Evolutionary conservation across 2,797 vertebrate species (phyloP), one percentile per base, ranked within the genome.

Genomic region (Lepidocolaptes lacrymiger): DNA sequence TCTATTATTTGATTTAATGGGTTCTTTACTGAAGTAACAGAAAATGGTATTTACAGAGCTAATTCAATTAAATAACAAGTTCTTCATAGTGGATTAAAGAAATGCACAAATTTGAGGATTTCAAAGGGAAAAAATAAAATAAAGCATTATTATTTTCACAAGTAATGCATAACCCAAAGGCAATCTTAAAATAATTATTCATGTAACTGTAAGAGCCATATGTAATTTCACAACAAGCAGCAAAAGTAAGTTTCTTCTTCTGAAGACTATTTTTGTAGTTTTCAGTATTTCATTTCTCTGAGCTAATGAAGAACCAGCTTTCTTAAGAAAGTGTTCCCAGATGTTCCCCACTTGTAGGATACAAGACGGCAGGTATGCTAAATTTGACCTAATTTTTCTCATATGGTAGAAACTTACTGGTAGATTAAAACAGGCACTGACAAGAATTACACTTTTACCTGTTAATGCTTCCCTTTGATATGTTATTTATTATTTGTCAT

Each of bases 11-110:
- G 12, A 63, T 76, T 72, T 80, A 77, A 14, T 43, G 17, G 27
- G 7, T 61, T 89, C 44, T 89, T 88, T 62, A 55, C 11, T 72
- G 34, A 85, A 83, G 43, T 80, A 61, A 37, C 49, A 71, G 68
- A 71, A 85, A 88, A 18, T 39, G 5, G 49, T 94, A 89, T 94
- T 95, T 91, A 79, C 64, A 44, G 46, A 83, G 30, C 34, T 83
- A 92, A 96, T 93, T 91, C 64, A 89, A 95, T 94, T 94, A 61
- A 44, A 52, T 67, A 90, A 52, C 30, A 91, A 44, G 16, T 80
- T 64, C 30, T 73, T 59, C 52, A 64, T 82, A 93, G 36, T 54
- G 74, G 81, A 94, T 96, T 94, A 95, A 43, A 91, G 22, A 93
- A 88, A 73, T 82, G 26, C 3, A 85, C 61, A 85, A 87, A 54